Evolutionary conservation across 2,797 vertebrate species (phyloP).

Genomic region (Zenarchopterus dispar): DNA sequence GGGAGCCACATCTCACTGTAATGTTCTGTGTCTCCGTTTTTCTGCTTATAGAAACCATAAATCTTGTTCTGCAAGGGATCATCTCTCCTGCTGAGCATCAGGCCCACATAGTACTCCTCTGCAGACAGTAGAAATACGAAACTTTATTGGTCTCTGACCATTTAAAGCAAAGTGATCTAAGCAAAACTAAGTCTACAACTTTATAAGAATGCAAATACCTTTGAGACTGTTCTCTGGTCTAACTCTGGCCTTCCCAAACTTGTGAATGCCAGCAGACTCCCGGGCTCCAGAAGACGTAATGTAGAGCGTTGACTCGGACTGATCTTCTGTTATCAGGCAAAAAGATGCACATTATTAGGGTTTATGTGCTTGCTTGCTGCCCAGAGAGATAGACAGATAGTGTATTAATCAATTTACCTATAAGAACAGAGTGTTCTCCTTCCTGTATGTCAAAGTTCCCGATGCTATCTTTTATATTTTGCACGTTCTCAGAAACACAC

Average conservation of each 20-base stretch:
- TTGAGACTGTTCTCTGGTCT: conserved; percentile 15
- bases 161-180: neutral
- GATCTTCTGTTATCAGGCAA: conserved; percentile 43
- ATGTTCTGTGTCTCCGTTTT: conserved; percentile 1
- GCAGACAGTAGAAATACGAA: conserved; percentile 3
- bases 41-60: conserved; percentile 78
- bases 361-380: no score
- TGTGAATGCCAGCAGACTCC: conserved; percentile 53
- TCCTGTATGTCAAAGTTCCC: neutral
- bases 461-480: neutral
- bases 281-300: conserved; percentile 49
- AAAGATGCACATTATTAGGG: neutral
- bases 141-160: neutral
- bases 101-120: conserved; percentile 75
- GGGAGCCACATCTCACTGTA: conserved; percentile 65
- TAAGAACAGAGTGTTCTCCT: conserved; percentile 38
- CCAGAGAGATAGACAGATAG: neutral
- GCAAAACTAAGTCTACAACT: neutral
- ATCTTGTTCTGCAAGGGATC: conserved; percentile 49
- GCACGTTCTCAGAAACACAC: neutral
- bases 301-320: conserved; percentile 44
- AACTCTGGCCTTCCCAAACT: conserved; percentile 29
- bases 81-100: conserved; percentile 40
- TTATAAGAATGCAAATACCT: conserved; percentile 46
- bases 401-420: conserved; percentile 52